A percentile compares a stretch with the other conserved stretches of the same genome.
phyloP scores from a whole-genome alignment of 2,113 vertebrate species.

The Calidris pygmaea region DNA sequence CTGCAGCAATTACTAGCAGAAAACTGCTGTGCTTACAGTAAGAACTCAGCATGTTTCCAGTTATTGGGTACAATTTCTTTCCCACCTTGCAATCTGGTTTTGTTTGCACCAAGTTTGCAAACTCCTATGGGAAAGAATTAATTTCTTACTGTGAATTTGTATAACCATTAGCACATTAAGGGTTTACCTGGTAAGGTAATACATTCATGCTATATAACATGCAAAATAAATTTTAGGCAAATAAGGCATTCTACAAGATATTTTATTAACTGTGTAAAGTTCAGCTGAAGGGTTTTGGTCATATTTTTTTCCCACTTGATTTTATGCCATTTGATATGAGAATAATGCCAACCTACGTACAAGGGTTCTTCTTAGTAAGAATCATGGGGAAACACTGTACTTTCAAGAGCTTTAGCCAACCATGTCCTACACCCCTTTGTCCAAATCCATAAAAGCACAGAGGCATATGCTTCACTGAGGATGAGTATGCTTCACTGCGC shows the following conservation, averaged over 20 bases:
- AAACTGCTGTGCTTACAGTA: neutral
- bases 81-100: neutral
- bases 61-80: neutral
- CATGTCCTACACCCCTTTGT: neutral
- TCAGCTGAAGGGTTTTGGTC: neutral
- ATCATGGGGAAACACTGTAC: rapidly evolving
- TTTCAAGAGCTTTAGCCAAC: neutral
- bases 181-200: neutral
- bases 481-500: neutral
- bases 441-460: neutral
- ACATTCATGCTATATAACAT: neutral
- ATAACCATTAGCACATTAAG: neutral
- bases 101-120: neutral
- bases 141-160: neutral
- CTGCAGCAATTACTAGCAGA: neutral
- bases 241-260: neutral
- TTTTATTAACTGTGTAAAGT: neutral
- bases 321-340: neutral
- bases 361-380: neutral
- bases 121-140: neutral
- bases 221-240: neutral
- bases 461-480: neutral
- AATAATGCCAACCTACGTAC: neutral
- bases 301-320: neutral
- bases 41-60: neutral